Base-by-base conservation (phyloP, 2,797 vertebrate genomes). In the Phoxinus dragarum region DNA sequence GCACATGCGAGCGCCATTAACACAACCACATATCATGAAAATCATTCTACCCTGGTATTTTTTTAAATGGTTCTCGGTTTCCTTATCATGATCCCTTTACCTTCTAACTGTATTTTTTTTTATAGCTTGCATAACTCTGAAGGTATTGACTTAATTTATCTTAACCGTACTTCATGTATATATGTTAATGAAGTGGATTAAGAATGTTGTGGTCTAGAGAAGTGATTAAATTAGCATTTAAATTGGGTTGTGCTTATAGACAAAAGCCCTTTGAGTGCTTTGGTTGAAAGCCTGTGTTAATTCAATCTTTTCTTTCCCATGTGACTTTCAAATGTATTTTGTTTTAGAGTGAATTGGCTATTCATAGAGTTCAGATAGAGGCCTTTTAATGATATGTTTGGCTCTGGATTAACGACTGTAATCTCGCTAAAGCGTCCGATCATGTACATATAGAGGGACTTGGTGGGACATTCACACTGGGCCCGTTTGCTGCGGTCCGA, bases 201-300 rank as follows among this genome's bases (percentile, higher is more conserved):
- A 71, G 56, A 64, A 49, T 66, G n/a, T 34, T 34, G 42, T 89
- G 71, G 79, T 87, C 78, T 36, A 77, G 90, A 88, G 86, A 87
- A 86, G 80, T 44, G 47, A 72, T 86, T 38, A 90, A 93, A 93
- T 93, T 94, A 91, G 90, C 93, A 94, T 94, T 93, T 92, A 93
- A 93, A 93, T 94, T 92, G 90, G 91, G 86, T 83, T 66, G 4
- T 87, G 81, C 78, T 88, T 61, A 81, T 67, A 85, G n/a, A 72
- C 87, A 78, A 82, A 89, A 75, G 84, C 72, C 83, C 89, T 89
- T 89, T 36, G 6, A 69, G 82, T 84, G 72, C 77, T 59, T 81
- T 83, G 78, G 86, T 84, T 52, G 64, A 10, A 4, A 87, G 80
- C 81, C 87, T 88, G 90, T 90, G 93, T 90, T 88, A 79, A 88